Base-by-base conservation (phyloP, 2,888 invertebrate species). In the Rapana venosa region DNA sequence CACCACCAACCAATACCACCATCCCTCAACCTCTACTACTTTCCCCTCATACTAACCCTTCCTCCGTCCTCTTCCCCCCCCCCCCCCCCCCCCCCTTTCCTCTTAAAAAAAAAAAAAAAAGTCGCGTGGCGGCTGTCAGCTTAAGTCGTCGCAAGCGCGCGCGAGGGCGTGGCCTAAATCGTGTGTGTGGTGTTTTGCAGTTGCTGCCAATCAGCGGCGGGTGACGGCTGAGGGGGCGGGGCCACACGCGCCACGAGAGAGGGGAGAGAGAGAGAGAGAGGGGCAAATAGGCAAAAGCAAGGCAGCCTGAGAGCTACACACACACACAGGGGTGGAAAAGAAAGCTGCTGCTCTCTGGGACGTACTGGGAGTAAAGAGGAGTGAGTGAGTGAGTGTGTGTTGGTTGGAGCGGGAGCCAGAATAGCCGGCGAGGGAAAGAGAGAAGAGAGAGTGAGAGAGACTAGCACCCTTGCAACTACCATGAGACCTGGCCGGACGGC, bases 401-500 rank as follows among this genome's bases (percentile, higher is more conserved):
- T 47, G n/a, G n/a, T 47, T 47, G 47, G 47, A 32, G 77, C 77
- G 47, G 81, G 81, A 26, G 17, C n/a, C n/a, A n/a, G n/a, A n/a
- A n/a, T 32, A 74, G 11, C 26, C 32, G 83, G 35, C n/a, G 58
- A 87, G 74, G 8, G 47, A 84, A 26, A 81, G 61, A 61, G 66
- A 56, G 56, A 81, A 70, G 83, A 26, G 36, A 35, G 88, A 26
- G 84, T n/a, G 89, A 58, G 85, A 85, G 61, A 89, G 70, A 85
- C 89, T n/a, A 85, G 89, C 83, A n/a, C 47, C 47, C 47, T 8
- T n/a, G n/a, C 4, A 47, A 47, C 47, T 47, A 85, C 83, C 91
- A 94, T 94, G 94, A 92, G 93, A 92, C 92, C 92, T 92, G 92
- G 93, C 91, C 93, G 92, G 92, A 93, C 93, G 92, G 93, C 93